Conservation (phyloP, 2,797 vertebrate species). For the Acanthis flammea region DNA sequence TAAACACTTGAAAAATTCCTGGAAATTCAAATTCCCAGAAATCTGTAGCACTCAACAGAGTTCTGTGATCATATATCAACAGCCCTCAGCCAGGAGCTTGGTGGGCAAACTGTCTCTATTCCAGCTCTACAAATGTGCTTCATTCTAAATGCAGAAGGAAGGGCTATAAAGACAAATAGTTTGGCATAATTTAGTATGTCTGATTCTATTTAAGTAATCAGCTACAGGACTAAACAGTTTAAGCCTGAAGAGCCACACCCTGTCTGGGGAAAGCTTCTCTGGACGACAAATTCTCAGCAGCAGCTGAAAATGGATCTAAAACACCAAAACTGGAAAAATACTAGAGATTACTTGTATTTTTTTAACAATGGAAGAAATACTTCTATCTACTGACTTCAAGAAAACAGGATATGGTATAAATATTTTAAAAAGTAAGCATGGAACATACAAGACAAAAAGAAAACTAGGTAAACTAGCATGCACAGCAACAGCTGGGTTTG, state of each 20-base stretch:
- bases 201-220: not conserved
- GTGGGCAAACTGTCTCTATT: not conserved
- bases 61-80: not conserved
- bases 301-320: not conserved
- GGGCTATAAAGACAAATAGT: not conserved
- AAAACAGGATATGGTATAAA: conserved; percentile 21
- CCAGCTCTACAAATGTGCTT: not conserved
- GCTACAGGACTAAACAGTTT: not conserved
- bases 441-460: not conserved
- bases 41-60: not conserved
- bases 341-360: not conserved
- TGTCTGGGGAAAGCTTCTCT: not conserved
- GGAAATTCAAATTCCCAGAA: not conserved
- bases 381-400: not conserved
- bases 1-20: not conserved
- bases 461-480: not conserved
- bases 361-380: not conserved
- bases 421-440: not conserved
- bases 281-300: not conserved
- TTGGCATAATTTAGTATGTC: not conserved
- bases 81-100: not conserved
- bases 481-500: not conserved
- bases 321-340: not conserved
- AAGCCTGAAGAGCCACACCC: not conserved
- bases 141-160: not conserved